A percentile compares a stretch with the other conserved stretches of the same genome.
Evolutionary conservation across 2,797 vertebrate genomes (phyloP).

Genomic region (Girardinus metallicus): DNA sequence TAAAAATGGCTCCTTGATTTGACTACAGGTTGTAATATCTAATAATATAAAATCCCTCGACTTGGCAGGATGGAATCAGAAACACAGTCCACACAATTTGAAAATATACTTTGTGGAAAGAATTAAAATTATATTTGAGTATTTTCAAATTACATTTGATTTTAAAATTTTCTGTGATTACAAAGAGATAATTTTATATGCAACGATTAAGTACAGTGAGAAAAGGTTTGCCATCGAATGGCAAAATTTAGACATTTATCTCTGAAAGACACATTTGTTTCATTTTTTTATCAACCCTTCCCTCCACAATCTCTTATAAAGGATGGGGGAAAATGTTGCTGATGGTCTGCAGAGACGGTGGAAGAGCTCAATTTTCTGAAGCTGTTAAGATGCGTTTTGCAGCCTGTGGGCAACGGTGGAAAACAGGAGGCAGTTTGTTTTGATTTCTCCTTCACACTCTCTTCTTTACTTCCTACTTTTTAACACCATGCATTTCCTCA

Average conservation of each 20-base stretch:
- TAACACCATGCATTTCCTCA: not conserved
- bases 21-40: not conserved
- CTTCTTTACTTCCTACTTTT: not conserved
- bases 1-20: not conserved
- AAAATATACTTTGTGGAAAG: not conserved
- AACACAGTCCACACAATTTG: not conserved
- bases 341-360: slow-evolving; percentile 27
- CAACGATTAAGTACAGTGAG: not conserved
- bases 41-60: not conserved
- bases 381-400: not conserved
- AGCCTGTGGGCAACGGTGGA: slow-evolving; percentile 32
- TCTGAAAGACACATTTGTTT: slow-evolving; percentile 6
- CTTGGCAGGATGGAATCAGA: not conserved
- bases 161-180: not conserved
- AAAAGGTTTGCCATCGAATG: not conserved
- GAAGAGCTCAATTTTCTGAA: slow-evolving; percentile 26
- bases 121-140: not conserved
- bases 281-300: slow-evolving; percentile 7
- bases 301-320: slow-evolving; percentile 6
- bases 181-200: not conserved
- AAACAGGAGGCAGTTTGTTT: slow-evolving; percentile 21
- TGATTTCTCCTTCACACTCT: slow-evolving; percentile 8
- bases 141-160: not conserved
- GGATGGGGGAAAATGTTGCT: slow-evolving; percentile 14
- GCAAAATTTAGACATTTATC: slow-evolving; percentile 1